These are phyloP conservation scores for Gastrophysa polygoni DNA, from an alignment of 2,888 invertebrate genomes.

Conservation along the genomic window DNA sequence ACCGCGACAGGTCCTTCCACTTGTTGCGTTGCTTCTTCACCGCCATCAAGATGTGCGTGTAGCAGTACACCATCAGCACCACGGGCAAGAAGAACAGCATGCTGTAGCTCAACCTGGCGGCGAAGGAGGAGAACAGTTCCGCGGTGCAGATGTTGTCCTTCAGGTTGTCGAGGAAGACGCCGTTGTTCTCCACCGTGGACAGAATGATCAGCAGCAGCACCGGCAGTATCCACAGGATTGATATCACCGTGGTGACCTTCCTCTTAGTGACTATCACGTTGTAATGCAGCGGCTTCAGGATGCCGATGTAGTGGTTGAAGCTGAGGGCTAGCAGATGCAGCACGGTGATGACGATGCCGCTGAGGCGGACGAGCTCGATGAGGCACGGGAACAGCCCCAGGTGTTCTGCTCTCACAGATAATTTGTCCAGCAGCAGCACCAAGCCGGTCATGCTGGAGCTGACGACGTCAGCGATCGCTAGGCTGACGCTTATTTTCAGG, in stretches of 20 bases:
- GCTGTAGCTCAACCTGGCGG: constrained; percentile 61
- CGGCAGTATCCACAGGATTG: constrained; percentile 65
- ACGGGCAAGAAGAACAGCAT: constrained; percentile 65
- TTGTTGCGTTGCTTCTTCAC: constrained; percentile 62
- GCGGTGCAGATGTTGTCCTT: constrained; percentile 31
- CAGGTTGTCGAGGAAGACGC: constrained; percentile 53
- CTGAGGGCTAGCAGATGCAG: constrained; percentile 68
- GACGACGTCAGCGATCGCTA: constrained; percentile 65
- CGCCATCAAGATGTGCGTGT: constrained; percentile 65
- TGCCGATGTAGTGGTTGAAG: constrained; percentile 71
- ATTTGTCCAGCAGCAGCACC: constrained; percentile 32
- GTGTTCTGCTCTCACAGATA: constrained; percentile 13
- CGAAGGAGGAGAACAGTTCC: constrained; percentile 44
- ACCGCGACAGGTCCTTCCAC: constrained; percentile 57
- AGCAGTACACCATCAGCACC: constrained; percentile 65
- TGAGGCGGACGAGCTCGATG: constrained; percentile 62
- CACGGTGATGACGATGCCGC: constrained; percentile 67
- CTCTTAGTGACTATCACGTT: constrained; percentile 64
- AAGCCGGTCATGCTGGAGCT: constrained; percentile 61
- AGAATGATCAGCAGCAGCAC: constrained; percentile 48
- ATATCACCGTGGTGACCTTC: constrained; percentile 60
- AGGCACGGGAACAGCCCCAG: constrained; percentile 34
- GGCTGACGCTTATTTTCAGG: constrained; percentile 64
- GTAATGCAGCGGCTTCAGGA: constrained; percentile 66
- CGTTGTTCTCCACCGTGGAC: constrained; percentile 59